phyloP scores from a whole-genome alignment of 2,797 vertebrate genomes.

The Buceros bicornis region DNA sequence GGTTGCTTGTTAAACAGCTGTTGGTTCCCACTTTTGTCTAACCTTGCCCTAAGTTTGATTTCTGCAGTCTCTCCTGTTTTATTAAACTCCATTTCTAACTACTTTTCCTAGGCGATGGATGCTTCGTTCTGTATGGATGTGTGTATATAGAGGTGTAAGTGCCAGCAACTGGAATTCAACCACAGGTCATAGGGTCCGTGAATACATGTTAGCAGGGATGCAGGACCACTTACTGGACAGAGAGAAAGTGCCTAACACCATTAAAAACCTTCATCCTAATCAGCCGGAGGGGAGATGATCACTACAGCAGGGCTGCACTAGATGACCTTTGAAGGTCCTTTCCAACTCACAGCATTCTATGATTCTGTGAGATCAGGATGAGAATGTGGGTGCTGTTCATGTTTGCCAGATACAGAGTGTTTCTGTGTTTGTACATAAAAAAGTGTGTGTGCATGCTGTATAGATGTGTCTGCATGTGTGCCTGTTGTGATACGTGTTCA shows the following conservation, averaged over 20 bases:
- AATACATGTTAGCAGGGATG: not conserved
- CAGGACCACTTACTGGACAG: not conserved
- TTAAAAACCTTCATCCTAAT: not conserved
- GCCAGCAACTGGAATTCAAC: not conserved
- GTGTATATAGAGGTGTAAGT: not conserved
- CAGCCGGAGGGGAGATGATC: not conserved
- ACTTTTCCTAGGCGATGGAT: not conserved
- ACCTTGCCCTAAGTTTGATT: not conserved
- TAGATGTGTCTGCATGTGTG: not conserved
- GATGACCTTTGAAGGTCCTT: not conserved
- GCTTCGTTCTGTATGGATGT: not conserved
- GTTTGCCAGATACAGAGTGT: not conserved
- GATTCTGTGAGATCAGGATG: not conserved
- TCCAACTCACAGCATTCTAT: not conserved
- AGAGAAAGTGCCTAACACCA: not conserved
- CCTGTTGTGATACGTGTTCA: not conserved
- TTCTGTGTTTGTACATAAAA: not conserved
- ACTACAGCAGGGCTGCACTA: not conserved
- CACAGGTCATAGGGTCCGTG: no score
- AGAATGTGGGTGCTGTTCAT: not conserved
- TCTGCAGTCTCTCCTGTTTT: not conserved
- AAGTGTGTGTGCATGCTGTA: no score
- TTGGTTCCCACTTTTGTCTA: not conserved
- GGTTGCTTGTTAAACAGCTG: not conserved
- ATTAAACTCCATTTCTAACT: not conserved